Percentiles rank a stretch among this genome's conserved stretches.
Conservation (phyloP, 2,888 invertebrate genomes). For the Tholera decimalis region DNA sequence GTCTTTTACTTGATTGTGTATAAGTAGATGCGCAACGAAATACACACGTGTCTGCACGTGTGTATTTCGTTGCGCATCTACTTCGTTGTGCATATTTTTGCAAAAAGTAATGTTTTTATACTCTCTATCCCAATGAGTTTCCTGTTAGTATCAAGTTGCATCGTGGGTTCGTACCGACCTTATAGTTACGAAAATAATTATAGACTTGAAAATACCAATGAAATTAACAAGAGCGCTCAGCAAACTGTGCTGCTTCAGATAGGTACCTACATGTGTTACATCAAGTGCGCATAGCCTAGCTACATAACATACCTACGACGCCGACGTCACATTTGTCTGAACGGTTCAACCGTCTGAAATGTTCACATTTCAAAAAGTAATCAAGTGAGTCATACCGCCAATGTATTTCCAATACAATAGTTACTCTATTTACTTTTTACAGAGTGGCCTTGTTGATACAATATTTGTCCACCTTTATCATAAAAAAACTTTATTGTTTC, state of each 20-base stretch:
- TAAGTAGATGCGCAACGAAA: constrained; percentile 24
- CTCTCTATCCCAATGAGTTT: constrained; percentile 3
- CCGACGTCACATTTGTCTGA: constrained; percentile 39
- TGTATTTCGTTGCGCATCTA: too few relatives aligned
- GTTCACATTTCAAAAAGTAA: constrained; percentile 47
- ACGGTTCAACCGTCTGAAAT: constrained; percentile 39
- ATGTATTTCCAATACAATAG: constrained; percentile 50
- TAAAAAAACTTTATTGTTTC: constrained; percentile 51
- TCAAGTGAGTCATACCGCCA: constrained; percentile 54
- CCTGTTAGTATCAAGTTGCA: constrained; percentile 17
- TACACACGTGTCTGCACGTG: too few relatives aligned
- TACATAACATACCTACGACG: constrained; percentile 38
- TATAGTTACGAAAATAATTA: constrained; percentile 34
- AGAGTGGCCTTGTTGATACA: constrained; percentile 49
- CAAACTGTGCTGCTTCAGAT: constrained; percentile 31
- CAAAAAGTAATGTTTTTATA: constrained; percentile 1
- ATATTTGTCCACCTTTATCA: constrained; percentile 49
- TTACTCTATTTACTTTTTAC: constrained; percentile 56
- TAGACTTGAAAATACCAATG: constrained; percentile 26
- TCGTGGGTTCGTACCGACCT: constrained; percentile 1
- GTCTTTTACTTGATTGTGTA: constrained; percentile 53
- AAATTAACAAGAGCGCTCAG: constrained; percentile 6
- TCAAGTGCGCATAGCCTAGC: constrained; percentile 44
- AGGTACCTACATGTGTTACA: constrained; percentile 43
- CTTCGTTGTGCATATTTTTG: constrained; percentile 6